Evolutionary conservation across 92 coral and sea anemone genomes (phyloP), one percentile per base, ranked within the genome.

Genomic region (Parazoanthus swiftii): DNA sequence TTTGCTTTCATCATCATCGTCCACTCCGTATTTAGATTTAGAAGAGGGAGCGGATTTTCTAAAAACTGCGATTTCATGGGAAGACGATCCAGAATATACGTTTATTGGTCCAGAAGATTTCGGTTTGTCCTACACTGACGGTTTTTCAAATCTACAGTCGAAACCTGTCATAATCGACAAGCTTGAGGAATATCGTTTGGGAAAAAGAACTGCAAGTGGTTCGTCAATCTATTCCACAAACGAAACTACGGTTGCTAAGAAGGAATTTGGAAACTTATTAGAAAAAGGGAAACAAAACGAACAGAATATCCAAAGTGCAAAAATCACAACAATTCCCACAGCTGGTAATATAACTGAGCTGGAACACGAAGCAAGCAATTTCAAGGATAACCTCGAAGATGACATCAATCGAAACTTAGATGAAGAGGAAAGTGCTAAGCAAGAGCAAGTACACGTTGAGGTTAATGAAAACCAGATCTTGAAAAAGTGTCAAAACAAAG

Each of bases 181-280:
- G 23, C 86, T 82, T 11, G 86, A 82, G 75, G 87, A 84, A 84
- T 84, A 84, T 84, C 87, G 87, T 23, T 56, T 84, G 4, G 87
- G 87, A 35, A 84, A 84, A 48, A 84, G 87, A n/a, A 84, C 79
- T 71, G 79, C 79, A 15, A 84, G 87, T 71, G 87, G 87, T 9
- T 6, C 77, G 18, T 84, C 87, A 29, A 84, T 84, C 15, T 46
- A 51, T 35, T 84, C 87, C 42, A 20, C 65, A 11, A 71, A 72
- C 5, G 54, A 29, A 16, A 15, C 23, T 7, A 33, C 59, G 15
- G 23, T 10, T 25, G 38, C n/a, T 54, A 44, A 9, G 29, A 71
- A 16, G 65, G 63, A 26, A 35, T 10, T 68, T 0, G 70, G 26
- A 63, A 20, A 8, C 20, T 37, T 54, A 18, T 26, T 18, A n/a